phyloP scores from a whole-genome alignment of 2,888 invertebrate species.

The Leptopilina drosophilae region DNA sequence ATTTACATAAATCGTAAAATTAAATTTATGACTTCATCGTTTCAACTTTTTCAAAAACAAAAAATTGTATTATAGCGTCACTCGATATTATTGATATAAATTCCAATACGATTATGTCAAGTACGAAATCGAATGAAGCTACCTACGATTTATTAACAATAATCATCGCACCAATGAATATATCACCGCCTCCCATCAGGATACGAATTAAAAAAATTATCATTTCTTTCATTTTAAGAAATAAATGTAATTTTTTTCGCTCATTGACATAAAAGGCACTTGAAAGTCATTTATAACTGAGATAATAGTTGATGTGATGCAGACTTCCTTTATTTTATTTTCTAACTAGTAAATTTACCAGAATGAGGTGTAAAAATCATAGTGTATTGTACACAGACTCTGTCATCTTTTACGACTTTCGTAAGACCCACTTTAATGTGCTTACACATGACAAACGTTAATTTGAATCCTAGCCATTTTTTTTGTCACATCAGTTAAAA shows the following conservation, averaged over 20 bases:
- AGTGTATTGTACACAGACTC: neutral
- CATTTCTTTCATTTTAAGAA: neutral
- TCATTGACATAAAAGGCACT: neutral
- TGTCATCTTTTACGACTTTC: neutral
- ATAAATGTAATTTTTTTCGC: neutral
- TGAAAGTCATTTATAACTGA: neutral
- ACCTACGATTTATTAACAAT: constrained; percentile 22
- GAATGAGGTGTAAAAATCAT: constrained; percentile 22
- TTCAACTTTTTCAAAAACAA: too few relatives aligned
- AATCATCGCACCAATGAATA: neutral
- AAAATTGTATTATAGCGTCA: neutral
- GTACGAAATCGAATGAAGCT: constrained; percentile 1
- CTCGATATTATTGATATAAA: constrained; percentile 10
- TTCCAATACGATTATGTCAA: neutral
- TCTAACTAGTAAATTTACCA: constrained; percentile 4
- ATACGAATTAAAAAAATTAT: neutral
- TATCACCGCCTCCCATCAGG: neutral
- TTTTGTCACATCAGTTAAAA: neutral
- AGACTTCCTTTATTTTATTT: neutral
- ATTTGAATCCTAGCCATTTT: constrained; percentile 22
- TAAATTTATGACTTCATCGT: too few relatives aligned
- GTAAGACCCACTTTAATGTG: constrained; percentile 9
- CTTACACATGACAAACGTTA: neutral
- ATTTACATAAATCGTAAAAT: too few relatives aligned
- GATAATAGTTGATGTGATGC: neutral